A percentile compares a stretch with the other conserved stretches of the same genome.
These are phyloP conservation scores for Sander lucioperca DNA, from an alignment of 2,113 vertebrate species.

Conservation along the genomic window DNA sequence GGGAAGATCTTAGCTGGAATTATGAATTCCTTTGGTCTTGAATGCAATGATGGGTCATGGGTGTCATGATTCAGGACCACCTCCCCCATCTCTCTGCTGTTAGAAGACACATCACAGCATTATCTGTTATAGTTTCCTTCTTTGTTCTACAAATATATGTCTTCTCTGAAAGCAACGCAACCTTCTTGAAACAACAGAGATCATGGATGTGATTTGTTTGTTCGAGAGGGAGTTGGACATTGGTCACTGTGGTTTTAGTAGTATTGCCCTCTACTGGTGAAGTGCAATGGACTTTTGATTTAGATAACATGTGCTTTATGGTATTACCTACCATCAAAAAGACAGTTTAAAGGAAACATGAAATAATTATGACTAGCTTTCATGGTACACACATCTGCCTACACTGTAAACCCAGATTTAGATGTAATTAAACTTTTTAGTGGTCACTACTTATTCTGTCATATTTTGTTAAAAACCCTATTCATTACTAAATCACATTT, in stretches of 20 bases:
- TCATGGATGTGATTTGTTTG: constrained; percentile 60
- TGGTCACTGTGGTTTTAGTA: constrained; percentile 64
- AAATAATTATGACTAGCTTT: neutral
- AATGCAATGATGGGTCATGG: constrained; percentile 44
- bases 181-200: constrained; percentile 43
- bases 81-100: constrained; percentile 37
- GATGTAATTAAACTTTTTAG: too few relatives aligned
- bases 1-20: constrained; percentile 37
- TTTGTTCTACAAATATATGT: constrained; percentile 49
- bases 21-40: constrained; percentile 48
- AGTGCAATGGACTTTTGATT: constrained; percentile 16
- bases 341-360: neutral
- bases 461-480: too few relatives aligned
- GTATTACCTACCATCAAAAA: constrained; percentile 4
- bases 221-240: constrained; percentile 21
- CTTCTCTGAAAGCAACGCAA: constrained; percentile 41
- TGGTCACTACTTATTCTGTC: too few relatives aligned
- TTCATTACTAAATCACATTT: too few relatives aligned
- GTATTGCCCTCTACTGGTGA: constrained; percentile 84
- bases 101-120: constrained; percentile 37
- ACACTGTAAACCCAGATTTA: too few relatives aligned
- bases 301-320: neutral
- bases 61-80: constrained; percentile 37
- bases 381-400: neutral
- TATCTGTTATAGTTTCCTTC: constrained; percentile 31